phyloP scores from a whole-genome alignment of 2,888 invertebrate species.

The Incurvaria masculella region DNA sequence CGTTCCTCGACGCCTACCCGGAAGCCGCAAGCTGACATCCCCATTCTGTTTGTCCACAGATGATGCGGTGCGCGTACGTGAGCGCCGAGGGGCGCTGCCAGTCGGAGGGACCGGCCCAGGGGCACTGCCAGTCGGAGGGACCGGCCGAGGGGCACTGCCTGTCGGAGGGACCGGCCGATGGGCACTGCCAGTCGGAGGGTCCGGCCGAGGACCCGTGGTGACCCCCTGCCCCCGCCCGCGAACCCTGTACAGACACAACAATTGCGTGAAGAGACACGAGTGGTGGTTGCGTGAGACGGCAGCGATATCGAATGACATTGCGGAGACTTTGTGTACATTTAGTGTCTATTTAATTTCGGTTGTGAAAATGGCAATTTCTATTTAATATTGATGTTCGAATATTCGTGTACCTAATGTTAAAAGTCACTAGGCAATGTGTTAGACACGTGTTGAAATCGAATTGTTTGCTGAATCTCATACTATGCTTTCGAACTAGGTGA shows the following conservation, averaged over 20 bases:
- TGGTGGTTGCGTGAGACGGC: background rate
- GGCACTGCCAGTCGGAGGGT: too few relatives aligned
- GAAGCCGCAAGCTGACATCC: too few relatives aligned
- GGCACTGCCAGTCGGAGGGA: too few relatives aligned
- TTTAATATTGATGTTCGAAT: conserved; percentile 21
- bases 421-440: background rate
- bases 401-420: background rate
- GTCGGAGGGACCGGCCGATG: conserved; percentile 19
- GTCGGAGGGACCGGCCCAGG: conserved; percentile 19
- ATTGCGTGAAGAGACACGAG: background rate
- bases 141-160: conserved; percentile 31
- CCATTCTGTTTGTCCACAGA: conserved; percentile 28
- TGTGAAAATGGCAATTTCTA: conserved; percentile 56
- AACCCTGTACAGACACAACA: background rate
- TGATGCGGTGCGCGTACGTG: conserved; percentile 54
- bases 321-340: background rate
- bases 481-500: too few relatives aligned
- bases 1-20: too few relatives aligned
- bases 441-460: too few relatives aligned
- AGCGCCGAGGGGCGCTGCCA: conserved; percentile 33
- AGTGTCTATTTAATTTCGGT: conserved; percentile 49
- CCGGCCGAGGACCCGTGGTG: conserved; percentile 29
- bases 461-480: too few relatives aligned
- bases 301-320: background rate
- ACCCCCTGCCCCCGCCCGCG: too few relatives aligned